A percentile compares a stretch with the other conserved stretches of the same genome.
These are phyloP conservation scores for Archegozetes longisetosus DNA, from an alignment of 1,140 invertebrate species.

Conservation along the genomic window DNA sequence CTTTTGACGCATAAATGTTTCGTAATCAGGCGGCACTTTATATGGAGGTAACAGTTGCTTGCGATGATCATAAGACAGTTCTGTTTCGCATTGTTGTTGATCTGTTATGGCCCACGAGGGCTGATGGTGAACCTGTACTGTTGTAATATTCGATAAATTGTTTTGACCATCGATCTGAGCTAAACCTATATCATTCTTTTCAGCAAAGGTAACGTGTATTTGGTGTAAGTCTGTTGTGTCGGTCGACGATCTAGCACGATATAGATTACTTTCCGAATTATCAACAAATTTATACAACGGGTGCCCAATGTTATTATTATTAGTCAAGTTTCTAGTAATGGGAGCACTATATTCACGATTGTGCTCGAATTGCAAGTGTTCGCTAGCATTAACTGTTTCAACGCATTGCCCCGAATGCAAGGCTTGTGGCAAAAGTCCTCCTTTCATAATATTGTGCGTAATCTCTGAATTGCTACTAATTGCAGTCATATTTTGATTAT, in stretches of 20 bases:
- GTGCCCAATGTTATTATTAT: neutral
- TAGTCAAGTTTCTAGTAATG: neutral
- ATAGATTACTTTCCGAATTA: neutral
- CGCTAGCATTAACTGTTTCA: neutral
- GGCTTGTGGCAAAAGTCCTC: neutral
- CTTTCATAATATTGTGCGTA: neutral
- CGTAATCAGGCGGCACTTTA: conserved; percentile 13
- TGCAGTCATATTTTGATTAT: too few species aligned
- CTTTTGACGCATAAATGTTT: conserved; percentile 11
- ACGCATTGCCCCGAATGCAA: neutral
- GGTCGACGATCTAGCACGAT: neutral
- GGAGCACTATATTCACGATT: neutral
- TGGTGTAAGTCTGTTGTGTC: conserved; percentile 9
- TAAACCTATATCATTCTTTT: neutral
- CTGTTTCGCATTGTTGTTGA: neutral
- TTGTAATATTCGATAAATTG: neutral
- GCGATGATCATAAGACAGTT: conserved; percentile 11
- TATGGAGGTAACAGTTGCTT: conserved; percentile 13
- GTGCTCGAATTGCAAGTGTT: neutral
- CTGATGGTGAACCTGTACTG: neutral
- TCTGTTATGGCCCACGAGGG: neutral
- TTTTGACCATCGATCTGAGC: neutral
- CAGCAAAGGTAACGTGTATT: neutral
- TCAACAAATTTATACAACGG: too few species aligned
- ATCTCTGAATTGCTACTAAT: neutral